Evolutionary conservation across 2,888 invertebrate species (phyloP).

Genomic region (Harpalus rubripes): DNA sequence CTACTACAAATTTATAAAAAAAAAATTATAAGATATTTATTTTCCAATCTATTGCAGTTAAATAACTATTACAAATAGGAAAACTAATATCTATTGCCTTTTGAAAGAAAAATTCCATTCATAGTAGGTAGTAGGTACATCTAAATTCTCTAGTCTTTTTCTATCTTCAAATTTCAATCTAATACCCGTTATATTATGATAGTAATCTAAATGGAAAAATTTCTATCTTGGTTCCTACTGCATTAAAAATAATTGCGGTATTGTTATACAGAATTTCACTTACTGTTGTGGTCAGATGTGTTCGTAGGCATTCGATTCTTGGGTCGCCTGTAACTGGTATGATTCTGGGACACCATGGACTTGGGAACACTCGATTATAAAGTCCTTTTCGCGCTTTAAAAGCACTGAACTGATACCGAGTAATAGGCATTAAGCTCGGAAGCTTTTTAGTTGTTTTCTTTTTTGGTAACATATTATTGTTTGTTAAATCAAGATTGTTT

Average conservation of each 20-base stretch:
- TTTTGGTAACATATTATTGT: conserved; percentile 13
- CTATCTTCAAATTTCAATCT: conserved; percentile 39
- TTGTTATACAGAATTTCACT: conserved; percentile 60
- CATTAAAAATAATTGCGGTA: conserved; percentile 12
- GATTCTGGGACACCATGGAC: conserved; percentile 80
- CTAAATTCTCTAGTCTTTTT: background rate
- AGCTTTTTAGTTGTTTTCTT: conserved; percentile 71
- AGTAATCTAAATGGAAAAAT: conserved; percentile 22
- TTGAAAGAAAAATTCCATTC: background rate
- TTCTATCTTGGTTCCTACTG: conserved; percentile 14
- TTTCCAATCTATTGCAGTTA: no score
- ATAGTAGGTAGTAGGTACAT: no score
- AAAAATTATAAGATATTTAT: no score
- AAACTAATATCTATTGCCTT: conserved; percentile 9
- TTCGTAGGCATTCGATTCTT: conserved; percentile 70
- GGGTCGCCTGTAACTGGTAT: conserved; percentile 74
- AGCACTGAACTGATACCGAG: conserved; percentile 66
- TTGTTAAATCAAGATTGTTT: conserved; percentile 35
- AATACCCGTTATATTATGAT: conserved; percentile 40
- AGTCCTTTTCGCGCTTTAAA: conserved; percentile 73
- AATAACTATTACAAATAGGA: background rate
- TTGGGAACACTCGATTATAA: conserved; percentile 80
- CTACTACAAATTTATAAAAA: no score
- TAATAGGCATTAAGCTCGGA: conserved; percentile 74
- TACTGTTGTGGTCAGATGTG: conserved; percentile 68